A percentile compares a stretch with the other conserved stretches of the same genome.
Evolutionary conservation across 2,797 vertebrate species (phyloP).

Genomic region (Halcyon smyrnensis): DNA sequence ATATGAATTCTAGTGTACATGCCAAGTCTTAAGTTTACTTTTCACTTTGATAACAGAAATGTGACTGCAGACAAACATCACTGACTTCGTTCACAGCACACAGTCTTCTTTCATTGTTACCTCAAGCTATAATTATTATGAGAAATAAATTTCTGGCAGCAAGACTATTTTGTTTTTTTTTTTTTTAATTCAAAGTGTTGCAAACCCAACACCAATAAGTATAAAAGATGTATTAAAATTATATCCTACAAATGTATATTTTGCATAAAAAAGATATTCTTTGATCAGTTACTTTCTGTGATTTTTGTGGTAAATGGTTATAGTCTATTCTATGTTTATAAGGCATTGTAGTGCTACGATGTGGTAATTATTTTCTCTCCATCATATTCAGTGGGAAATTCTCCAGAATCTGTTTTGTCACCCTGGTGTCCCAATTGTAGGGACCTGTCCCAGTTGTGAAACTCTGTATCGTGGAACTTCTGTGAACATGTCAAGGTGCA

Average conservation of each 20-base stretch:
- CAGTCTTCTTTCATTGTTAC: slow-evolving; percentile 79
- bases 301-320: slow-evolving; percentile 85
- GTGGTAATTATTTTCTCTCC: slow-evolving; percentile 82
- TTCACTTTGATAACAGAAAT: slow-evolving; percentile 70
- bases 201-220: slow-evolving; percentile 67
- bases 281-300: slow-evolving; percentile 87
- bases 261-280: slow-evolving; percentile 84
- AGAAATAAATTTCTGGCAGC: slow-evolving; percentile 80
- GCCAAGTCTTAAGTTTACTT: slow-evolving; percentile 60
- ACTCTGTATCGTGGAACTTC: slow-evolving; percentile 87
- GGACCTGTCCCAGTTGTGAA: slow-evolving; percentile 80
- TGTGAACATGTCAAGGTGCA: slow-evolving; percentile 90
- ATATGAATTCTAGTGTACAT: slow-evolving; percentile 72
- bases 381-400: slow-evolving; percentile 79
- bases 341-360: slow-evolving; percentile 82
- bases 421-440: slow-evolving; percentile 77
- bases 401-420: slow-evolving; percentile 83
- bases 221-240: slow-evolving; percentile 78
- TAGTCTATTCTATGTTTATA: slow-evolving; percentile 81
- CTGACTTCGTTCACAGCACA: slow-evolving; percentile 69
- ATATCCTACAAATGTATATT: slow-evolving; percentile 83
- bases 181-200: slow-evolving; percentile 69
- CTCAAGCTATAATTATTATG: slow-evolving; percentile 77
- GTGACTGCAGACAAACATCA: slow-evolving; percentile 61
- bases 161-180: slow-evolving; percentile 65